Base-by-base conservation (phyloP, 2,888 invertebrate genomes). In the Mylabris sibirica region DNA sequence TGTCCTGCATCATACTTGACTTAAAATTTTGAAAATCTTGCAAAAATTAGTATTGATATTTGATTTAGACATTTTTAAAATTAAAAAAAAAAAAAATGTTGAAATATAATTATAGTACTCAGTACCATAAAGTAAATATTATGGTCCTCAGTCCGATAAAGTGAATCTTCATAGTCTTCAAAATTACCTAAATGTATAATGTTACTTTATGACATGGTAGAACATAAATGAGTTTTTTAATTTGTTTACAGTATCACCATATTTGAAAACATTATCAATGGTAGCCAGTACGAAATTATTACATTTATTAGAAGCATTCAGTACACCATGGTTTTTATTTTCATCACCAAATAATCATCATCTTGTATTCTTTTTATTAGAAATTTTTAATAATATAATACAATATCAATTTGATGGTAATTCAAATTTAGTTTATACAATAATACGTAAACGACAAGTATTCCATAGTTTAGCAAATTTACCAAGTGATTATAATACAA, bases 391-490 rank as follows among this genome's bases (percentile, higher is more conserved):
- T 86, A 99, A 99, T 84, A 98, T 99, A 78, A 99, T 99, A 77
- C 99, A 99, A 88, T 98, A 98, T 83, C 98, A 98, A 86, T 98
- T 98, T 85, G 98, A 98, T 86, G 98, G 96, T n/a, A 99, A 99
- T 85, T 96, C 98, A 1, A 99, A 98, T 87, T 89, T 99, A 78
- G 97, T 99, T 34, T 99, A 99, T 87, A 99, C 99, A 0, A 98
- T 99, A 74, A 99, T 99, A 79, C 91, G 99, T 64, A 99, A 99
- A 85, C 90, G 99, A n/a, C 95, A 95, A 83, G 97, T 99, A 68
- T 99, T 99, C 87, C 98, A 99, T 86, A 92, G 94, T 72, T 87
- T 99, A 79, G 97, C 98, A n/a, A 99, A 99, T 87, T 86, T 99
- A 75, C 97, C 98, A 8, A 94, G 95, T 70, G 99, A 99, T 85